Base-by-base conservation (phyloP, 1,140 invertebrate genomes). In the Mactra quadrangularis region DNA sequence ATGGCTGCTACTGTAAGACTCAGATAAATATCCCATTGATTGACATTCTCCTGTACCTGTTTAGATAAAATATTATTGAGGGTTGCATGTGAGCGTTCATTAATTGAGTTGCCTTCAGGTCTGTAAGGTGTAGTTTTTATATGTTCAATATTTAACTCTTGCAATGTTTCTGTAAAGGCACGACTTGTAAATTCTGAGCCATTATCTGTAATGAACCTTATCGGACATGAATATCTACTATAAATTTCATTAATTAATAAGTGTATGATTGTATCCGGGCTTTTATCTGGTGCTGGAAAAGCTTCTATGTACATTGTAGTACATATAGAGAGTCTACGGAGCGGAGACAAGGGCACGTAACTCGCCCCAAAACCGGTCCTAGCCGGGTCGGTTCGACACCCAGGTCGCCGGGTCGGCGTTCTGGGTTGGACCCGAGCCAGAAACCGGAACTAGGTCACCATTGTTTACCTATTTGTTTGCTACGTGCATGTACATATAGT, bases 191-290 rank as follows among this genome's bases (percentile, higher is more conserved):
- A 83, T 68, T 85, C 77, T 0, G 55, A 76, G 0, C 84, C 77
- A 31, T 85, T 87, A 15, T 87, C 84, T 11, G 81, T 83, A 0
- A 78, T 6, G 2, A 83, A 70, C 64, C 83, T 29, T 27, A 85
- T 47, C 13, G 50, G 52, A 6, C n/a, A 17, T 13, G 66, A 50
- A 57, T 81, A 83, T 31, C 79, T 47, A 9, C 84, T 84, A 66
- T 82, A 81, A 53, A 87, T 83, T 77, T 87, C 84, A 19, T 87
- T 68, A 0, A 87, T 60, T 15, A 85, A 29, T 15, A 86, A 35
- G 47, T 86, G 81, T 7, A 53, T 66, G 0, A 86, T 68, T 29
- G 25, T 83, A 27, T 78, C 68, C 4, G 64, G 82, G 15, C 1
- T 31, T 74, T 84, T 82, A 55, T 82, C 57, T 9, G n/a, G 64